phyloP scores from a whole-genome alignment of 2,888 invertebrate species.

The Scaptomyza flava region DNA sequence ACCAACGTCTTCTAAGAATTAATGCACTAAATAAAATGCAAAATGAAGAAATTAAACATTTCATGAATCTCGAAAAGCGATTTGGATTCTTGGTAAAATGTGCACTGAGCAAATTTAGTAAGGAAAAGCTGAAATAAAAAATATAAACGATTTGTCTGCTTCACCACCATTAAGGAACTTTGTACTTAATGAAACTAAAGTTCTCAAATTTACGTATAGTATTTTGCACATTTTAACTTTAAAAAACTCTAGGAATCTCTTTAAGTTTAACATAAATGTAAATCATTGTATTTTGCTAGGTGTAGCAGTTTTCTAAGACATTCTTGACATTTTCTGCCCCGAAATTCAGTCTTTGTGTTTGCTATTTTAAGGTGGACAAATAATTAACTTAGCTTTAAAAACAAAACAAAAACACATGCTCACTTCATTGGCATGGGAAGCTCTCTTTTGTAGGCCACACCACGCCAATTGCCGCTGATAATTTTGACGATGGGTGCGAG shows the following conservation, averaged over 20 bases:
- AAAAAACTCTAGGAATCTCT: too few species aligned
- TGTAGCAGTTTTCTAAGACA: background rate
- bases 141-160: too few species aligned
- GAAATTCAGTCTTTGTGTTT: background rate
- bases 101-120: background rate
- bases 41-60: too few species aligned
- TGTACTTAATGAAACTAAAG: too few species aligned
- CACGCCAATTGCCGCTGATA: conserved; percentile 47
- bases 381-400: background rate
- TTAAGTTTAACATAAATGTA: too few species aligned
- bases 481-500: conserved; percentile 73
- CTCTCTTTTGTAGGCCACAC: conserved; percentile 54
- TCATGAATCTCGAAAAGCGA: background rate
- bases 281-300: background rate
- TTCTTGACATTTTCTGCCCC: background rate
- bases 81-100: background rate
- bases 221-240: too few species aligned
- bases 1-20: background rate
- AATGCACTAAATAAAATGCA: background rate
- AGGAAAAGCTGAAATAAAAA: background rate
- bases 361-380: background rate
- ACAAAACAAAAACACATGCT: conserved; percentile 3
- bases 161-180: too few species aligned
- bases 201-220: too few species aligned
- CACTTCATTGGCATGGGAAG: conserved; percentile 82